Evolutionary conservation across 37 sponge, comb jelly and placozoan species (phyloP).

Genomic region (Spongilla lacustris): DNA sequence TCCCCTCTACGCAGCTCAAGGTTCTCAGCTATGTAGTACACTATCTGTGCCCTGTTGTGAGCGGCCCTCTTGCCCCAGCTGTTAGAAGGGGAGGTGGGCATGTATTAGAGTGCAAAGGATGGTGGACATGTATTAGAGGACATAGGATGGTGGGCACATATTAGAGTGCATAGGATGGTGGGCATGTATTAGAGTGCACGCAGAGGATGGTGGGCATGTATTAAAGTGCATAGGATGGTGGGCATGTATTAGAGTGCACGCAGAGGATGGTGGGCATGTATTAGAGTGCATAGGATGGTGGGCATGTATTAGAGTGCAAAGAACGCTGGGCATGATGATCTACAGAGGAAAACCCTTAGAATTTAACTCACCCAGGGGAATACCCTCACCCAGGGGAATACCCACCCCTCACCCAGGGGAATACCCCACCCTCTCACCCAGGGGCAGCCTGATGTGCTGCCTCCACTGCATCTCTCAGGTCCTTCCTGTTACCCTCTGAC

Average conservation of each 20-base stretch:
- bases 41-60: conserved; percentile 97
- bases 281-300: not conserved
- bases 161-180: not conserved
- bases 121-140: not conserved
- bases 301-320: not conserved
- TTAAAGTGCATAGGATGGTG: not conserved
- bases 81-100: not conserved
- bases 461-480: conserved; percentile 97
- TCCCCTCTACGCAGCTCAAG: conserved; percentile 86
- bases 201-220: not conserved
- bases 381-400: not conserved
- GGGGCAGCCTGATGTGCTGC: conserved; percentile 95
- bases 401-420: not conserved
- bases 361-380: too few species aligned
- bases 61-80: conserved; percentile 98
- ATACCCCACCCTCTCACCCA: conserved; percentile 64
- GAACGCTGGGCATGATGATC: not conserved
- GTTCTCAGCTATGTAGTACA: conserved; percentile 98
- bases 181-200: not conserved
- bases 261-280: not conserved
- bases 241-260: not conserved
- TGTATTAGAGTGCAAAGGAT: not conserved
- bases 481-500: conserved; percentile 96
- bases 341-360: too few species aligned
- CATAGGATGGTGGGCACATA: not conserved